Evolutionary conservation across 2,797 vertebrate genomes (phyloP).

Genomic region (Lithobates sylvaticus): DNA sequence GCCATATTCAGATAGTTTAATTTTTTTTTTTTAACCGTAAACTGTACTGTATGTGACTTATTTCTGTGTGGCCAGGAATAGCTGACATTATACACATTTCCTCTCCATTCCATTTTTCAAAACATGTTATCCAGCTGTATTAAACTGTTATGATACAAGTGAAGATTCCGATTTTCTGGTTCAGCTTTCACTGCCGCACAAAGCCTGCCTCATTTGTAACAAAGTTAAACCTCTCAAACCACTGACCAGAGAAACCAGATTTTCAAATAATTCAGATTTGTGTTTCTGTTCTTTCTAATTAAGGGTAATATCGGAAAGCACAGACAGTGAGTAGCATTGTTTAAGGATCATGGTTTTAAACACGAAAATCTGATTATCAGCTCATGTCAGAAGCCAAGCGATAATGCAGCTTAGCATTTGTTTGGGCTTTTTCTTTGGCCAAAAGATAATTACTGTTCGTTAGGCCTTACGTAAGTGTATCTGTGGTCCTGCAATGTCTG

Average conservation of each 20-base stretch:
- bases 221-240: conserved; percentile 94
- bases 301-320: conserved; percentile 90
- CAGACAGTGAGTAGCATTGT: conserved; percentile 97
- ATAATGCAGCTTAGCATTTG: conserved; percentile 97
- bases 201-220: conserved; percentile 97
- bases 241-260: conserved; percentile 92
- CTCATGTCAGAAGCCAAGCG: conserved; percentile 98
- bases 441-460: conserved; percentile 92
- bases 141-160: conserved; percentile 19
- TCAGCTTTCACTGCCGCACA: conserved; percentile 74
- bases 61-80: background rate
- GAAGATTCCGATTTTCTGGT: conserved; percentile 25
- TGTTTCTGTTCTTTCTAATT: conserved; percentile 99
- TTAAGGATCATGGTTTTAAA: conserved; percentile 90
- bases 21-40: background rate
- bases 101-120: background rate
- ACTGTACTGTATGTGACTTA: background rate
- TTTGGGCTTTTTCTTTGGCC: conserved; percentile 91
- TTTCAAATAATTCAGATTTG: conserved; percentile 99
- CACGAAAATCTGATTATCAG: conserved; percentile 99
- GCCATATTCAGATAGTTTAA: background rate
- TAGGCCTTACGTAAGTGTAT: conserved; percentile 84
- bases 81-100: background rate
- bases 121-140: background rate
- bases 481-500: conserved; percentile 79